These are phyloP conservation scores for Pseudorhiza aurosa DNA, from an alignment of 30 jellyfish, hydroid and myxozoan genomes.

Conservation along the genomic window DNA sequence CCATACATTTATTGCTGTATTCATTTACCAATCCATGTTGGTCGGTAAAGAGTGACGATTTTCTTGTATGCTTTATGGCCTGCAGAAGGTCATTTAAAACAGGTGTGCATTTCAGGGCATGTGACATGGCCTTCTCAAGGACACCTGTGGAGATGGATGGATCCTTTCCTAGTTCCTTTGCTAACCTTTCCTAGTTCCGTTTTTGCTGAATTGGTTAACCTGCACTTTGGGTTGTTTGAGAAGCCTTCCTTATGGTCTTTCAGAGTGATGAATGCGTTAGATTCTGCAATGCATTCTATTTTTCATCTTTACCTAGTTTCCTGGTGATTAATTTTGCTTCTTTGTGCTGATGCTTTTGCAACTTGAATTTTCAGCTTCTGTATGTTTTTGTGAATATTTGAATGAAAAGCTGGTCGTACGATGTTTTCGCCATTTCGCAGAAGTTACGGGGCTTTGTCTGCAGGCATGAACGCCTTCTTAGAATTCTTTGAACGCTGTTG, in stretches of 20 bases:
- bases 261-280: conserved; percentile 57
- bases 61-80: not conserved
- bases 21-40: not conserved
- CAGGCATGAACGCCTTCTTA: no score
- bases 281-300: conserved; percentile 38
- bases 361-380: no score
- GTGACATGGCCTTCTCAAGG: not conserved
- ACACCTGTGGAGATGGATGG: conserved; percentile 1
- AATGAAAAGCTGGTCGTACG: no score
- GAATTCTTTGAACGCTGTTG: no score
- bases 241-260: conserved; percentile 68
- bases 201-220: conserved; percentile 57
- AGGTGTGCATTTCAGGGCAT: not conserved
- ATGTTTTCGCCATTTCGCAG: no score
- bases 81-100: not conserved
- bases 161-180: conserved; percentile 13
- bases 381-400: no score
- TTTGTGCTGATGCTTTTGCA: no score
- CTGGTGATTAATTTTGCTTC: not conserved
- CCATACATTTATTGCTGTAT: no score
- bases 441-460: no score
- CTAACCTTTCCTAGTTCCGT: conserved; percentile 59
- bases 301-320: conserved; percentile 7
- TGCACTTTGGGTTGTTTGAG: conserved; percentile 43
- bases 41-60: not conserved